Evolutionary conservation across 2,113 vertebrate genomes (phyloP).

Genomic region (Channa maculata): DNA sequence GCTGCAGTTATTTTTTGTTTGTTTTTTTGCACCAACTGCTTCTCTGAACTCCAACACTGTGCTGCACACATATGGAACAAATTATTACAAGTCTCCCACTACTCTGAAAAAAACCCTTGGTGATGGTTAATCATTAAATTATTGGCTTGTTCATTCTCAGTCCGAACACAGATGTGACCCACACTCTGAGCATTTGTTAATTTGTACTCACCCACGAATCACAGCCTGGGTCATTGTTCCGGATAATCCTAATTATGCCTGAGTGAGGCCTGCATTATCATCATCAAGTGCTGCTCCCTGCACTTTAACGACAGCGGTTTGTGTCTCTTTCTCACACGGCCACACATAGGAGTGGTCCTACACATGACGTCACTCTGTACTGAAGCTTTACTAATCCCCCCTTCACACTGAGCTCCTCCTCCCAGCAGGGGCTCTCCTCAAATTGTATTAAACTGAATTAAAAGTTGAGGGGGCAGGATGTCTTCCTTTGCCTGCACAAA

Average conservation of each 20-base stretch:
- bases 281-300: constrained; percentile 54
- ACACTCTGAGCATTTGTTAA: constrained; percentile 52
- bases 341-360: constrained; percentile 63
- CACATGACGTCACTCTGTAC: constrained; percentile 48
- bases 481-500: neutral
- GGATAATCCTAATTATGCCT: constrained; percentile 69
- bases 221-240: constrained; percentile 62
- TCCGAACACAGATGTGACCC: constrained; percentile 47
- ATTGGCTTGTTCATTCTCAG: constrained; percentile 42
- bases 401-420: constrained; percentile 46
- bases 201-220: constrained; percentile 75
- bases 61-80: constrained; percentile 32
- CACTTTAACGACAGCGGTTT: constrained; percentile 59
- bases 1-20: constrained; percentile 12
- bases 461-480: constrained; percentile 37
- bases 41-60: constrained; percentile 3
- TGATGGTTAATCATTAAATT: constrained; percentile 54
- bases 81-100: constrained; percentile 30
- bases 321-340: constrained; percentile 64
- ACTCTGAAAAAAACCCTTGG: constrained; percentile 15
- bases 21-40: constrained; percentile 20
- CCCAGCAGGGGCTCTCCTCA: constrained; percentile 25
- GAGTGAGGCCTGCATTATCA: constrained; percentile 60
- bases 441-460: constrained; percentile 17
- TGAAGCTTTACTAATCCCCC: constrained; percentile 57